phyloP scores from a whole-genome alignment of 2,797 vertebrate species.

The Mus spretus region DNA sequence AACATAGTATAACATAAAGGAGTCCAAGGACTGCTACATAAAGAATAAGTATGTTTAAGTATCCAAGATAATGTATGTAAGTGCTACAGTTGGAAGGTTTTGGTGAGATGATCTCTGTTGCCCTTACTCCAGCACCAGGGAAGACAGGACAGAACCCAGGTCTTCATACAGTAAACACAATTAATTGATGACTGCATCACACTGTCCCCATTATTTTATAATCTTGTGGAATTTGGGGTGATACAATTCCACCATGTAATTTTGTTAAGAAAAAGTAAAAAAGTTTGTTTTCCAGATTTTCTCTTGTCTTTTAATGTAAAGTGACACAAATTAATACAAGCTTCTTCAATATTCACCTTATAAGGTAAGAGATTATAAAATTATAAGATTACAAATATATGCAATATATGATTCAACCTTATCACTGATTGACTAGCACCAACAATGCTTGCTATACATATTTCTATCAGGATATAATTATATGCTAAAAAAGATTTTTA shows the following conservation, averaged over 20 bases:
- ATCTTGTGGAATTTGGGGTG: neutral
- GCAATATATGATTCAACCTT: constrained; percentile 49
- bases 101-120: neutral
- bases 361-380: constrained; percentile 46
- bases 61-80: neutral
- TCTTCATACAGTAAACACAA: too few relatives aligned
- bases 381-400: constrained; percentile 44
- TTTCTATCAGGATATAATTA: constrained; percentile 62
- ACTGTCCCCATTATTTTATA: neutral
- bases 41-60: neutral
- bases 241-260: neutral
- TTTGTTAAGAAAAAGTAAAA: neutral
- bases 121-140: neutral
- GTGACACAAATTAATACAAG: constrained; percentile 27
- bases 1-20: neutral
- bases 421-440: constrained; percentile 66
- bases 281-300: constrained; percentile 32
- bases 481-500: constrained; percentile 54
- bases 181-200: neutral
- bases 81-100: neutral
- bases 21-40: neutral
- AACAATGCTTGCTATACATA: constrained; percentile 69
- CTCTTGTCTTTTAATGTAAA: constrained; percentile 45
- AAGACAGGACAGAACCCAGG: neutral
- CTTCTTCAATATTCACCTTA: constrained; percentile 38